Base-by-base conservation (phyloP, 2,797 vertebrate species). In the Amblyopsis hoosieri region DNA sequence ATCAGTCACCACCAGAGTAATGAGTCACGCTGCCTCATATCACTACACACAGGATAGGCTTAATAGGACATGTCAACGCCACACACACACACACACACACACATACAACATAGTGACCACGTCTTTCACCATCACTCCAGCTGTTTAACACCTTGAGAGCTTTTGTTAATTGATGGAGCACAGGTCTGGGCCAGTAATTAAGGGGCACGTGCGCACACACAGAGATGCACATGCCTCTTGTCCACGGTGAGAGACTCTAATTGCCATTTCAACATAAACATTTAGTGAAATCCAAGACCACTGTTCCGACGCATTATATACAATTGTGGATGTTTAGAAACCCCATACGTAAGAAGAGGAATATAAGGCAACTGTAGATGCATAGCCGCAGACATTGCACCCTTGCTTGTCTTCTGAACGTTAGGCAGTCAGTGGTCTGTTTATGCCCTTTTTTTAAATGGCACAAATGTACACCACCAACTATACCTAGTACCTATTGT, bases 1-100 rank as follows among this genome's bases (percentile, higher is more conserved):
- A 84, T 91, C 89, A 84, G 80, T 91, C 89, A 87, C 61, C 89
- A 84, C 73, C 68, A 67, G 79, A 84, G 84, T 91, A 90, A 91
- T 91, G 87, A 91, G 87, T 79, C 54, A 52, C 84, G 70, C 87
- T 85, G 87, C 72, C 87, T 84, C 81, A 87, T 86, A 90, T 89
- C 87, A 82, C 84, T 66, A 69, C 74, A 76, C 82, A 84, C 79
- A 73, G 89, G 88, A 85, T 80, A 80, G 78, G 78, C 86, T 85
- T 90, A 91, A 90, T 88, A 83, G 83, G 82, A 70, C 84, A 74
- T 63, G 83, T 90, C 88, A 88, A 78, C 89, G 46, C 71, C 19
- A 19, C 19, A 19, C 19, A 19, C 19, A 31, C 61, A 17, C 45
- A 50, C 49, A 51, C 58, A 47, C 52, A 59, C 67, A 65, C 47